Conservation (phyloP, 2,888 invertebrate species). For the Clistopyga incitator region DNA sequence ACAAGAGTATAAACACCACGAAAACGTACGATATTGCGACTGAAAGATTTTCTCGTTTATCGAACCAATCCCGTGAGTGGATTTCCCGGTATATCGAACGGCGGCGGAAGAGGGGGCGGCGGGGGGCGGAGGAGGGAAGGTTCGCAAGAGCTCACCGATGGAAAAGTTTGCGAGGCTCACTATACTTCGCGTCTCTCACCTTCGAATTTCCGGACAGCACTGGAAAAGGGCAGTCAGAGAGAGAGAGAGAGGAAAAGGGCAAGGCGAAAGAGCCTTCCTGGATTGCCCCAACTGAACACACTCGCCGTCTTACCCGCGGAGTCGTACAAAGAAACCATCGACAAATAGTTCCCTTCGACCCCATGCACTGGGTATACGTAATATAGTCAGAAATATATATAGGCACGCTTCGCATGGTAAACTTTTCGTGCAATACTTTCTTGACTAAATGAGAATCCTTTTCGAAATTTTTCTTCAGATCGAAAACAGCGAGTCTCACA, state of each 20-base stretch:
- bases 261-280: not conserved
- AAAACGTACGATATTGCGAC: not conserved
- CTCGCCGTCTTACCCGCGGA: not conserved
- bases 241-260: not conserved
- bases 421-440: no score
- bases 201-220: slow-evolving; percentile 34
- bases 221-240: not conserved
- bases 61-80: slow-evolving; percentile 56
- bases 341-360: not conserved
- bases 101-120: not conserved
- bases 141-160: slow-evolving; percentile 31
- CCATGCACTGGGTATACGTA: not conserved
- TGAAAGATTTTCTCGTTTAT: slow-evolving; percentile 50
- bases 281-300: not conserved
- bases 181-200: slow-evolving; percentile 30
- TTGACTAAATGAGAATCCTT: no score
- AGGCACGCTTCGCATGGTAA: no score
- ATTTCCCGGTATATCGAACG: slow-evolving; percentile 45
- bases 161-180: slow-evolving; percentile 39
- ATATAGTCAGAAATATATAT: no score
- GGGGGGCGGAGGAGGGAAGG: not conserved
- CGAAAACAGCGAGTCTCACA: no score
- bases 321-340: not conserved
- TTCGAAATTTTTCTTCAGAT: no score
- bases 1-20: not conserved